Evolutionary conservation across 1,140 invertebrate species (phyloP), one percentile per base, ranked within the genome.

Genomic region (Amphibalanus amphitrite): DNA sequence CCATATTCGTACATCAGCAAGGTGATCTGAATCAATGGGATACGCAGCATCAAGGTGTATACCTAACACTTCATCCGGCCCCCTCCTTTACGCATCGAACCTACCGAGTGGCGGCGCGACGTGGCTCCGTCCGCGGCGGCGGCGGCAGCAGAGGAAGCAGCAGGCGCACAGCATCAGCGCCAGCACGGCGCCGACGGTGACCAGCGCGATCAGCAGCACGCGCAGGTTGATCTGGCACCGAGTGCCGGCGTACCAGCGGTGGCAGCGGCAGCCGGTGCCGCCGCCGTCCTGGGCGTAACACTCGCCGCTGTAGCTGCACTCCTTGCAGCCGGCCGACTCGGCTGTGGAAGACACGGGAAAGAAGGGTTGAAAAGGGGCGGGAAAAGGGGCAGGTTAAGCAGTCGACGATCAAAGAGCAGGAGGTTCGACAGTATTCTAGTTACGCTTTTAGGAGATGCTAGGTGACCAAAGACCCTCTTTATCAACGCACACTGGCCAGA

Each of bases 151-250:
- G 67, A 75, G 71, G 29, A 65, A 70, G 33, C 72, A 69, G 29
- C 74, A 75, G 29, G 70, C 67, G 71, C 74, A 67, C 70, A 75
- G 70, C 67, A 75, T 72, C 29, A 75, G 71, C 33, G 74, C 68
- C 70, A 73, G 69, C 17, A 74, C 69, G 23, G 73, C 72, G 8
- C 71, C 74, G n/a, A 73, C 71, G 47, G 71, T 71, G 71, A 75
- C 71, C 59, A 74, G 70, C 1, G 67, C 74, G 17, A 74, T 74
- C 70, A 75, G 73, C 70, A 75, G 65, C 64, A 75, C 74, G 69
- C 73, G 72, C 25, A 75, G 72, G 70, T 77, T 77, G 28, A 77
- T 72, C 64, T 75, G 74, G 69, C 76, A 77, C 3, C 69, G 71
- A 23, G 72, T 69, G 28, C 75, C 76, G 33, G 75, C 72, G 69